phyloP scores from a whole-genome alignment of 1,140 invertebrate species.

The Drosophila pandora region DNA sequence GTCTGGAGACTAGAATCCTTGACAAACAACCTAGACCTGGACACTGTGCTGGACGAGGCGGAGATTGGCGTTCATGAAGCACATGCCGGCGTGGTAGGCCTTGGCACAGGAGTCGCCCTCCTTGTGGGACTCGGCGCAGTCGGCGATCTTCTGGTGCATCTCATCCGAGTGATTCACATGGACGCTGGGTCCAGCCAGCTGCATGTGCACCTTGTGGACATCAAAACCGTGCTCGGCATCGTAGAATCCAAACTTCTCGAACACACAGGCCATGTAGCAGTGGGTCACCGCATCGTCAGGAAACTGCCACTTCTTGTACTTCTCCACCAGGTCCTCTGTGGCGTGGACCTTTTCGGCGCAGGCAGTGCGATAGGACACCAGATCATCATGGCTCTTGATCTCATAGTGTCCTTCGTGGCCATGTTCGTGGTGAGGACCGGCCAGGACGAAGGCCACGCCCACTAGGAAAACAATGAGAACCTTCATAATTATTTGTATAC shows the following conservation, averaged over 20 bases:
- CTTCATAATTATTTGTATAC: constrained; percentile 44
- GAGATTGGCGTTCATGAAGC: constrained; percentile 69
- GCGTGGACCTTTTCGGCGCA: constrained; percentile 65
- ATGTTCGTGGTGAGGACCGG: constrained; percentile 27
- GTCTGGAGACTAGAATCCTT: constrained; percentile 7
- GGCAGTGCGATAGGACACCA: constrained; percentile 49
- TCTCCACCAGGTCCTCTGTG: constrained; percentile 55
- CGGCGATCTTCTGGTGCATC: constrained; percentile 61
- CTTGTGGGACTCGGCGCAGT: constrained; percentile 68
- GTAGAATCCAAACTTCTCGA: constrained; percentile 76
- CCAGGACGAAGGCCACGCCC: constrained; percentile 31
- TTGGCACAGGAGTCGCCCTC: constrained; percentile 64
- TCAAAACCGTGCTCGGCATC: constrained; percentile 72
- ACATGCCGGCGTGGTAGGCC: constrained; percentile 75
- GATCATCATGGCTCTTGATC: constrained; percentile 69
- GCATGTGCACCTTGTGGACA: constrained; percentile 74
- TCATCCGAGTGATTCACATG: constrained; percentile 65
- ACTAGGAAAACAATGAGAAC: constrained; percentile 39
- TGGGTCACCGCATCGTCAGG: constrained; percentile 71
- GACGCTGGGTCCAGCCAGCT: constrained; percentile 47
- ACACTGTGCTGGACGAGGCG: constrained; percentile 71
- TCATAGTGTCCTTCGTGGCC: constrained; percentile 49
- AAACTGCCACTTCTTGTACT: constrained; percentile 74
- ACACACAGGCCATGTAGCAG: constrained; percentile 76
- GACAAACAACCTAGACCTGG: constrained; percentile 30